Base-by-base conservation (phyloP, 2,797 vertebrate species). In the Pipistrellus kuhlii region DNA sequence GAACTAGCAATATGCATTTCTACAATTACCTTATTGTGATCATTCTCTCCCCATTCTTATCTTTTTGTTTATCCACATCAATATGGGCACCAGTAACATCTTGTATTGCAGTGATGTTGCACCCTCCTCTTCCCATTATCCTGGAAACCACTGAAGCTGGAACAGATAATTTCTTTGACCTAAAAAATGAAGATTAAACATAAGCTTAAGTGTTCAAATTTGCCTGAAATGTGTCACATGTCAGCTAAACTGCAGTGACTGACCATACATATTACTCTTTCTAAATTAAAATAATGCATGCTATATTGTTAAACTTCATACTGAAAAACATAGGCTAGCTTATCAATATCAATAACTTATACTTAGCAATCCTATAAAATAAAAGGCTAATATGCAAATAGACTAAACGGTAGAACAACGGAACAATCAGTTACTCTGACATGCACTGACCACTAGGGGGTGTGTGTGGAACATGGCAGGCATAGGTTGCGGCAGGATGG, bases 1-100 rank as follows among this genome's bases (percentile, higher is more conserved):
- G 25, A 95, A 82, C 11, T 66, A 78, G 27, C 32, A 88, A 82
- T 44, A 55, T 35, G 32, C 11, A 48, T 66, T 66, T 84, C 44
- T 66, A 80, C 13, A 95, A 53, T 71, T 98, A 99, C 99, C 99
- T 99, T 98, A 99, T 99, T 94, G 99, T 99, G 97, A 99, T 99
- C 99, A 99, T 99, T 97, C 99, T 99, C 97, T 99, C 99, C 88
- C 99, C 99, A 48, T 99, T 99, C 97, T 99, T 99, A 98, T 99
- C 99, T 98, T 99, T 99, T 98, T 99, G 99, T 97, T 99, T 99
- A 98, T 99, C 99, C 91, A 99, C 99, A 2, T 99, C 99, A 96
- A 99, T 99, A 97, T 99, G 99, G 92, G 99, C 99, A 91, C 99
- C 99, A 30, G 99, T 99, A 97, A 99, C 99, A 94, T 99, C 99